Base-by-base conservation (phyloP, 1,140 invertebrate species). In the Helicoverpa zea region DNA sequence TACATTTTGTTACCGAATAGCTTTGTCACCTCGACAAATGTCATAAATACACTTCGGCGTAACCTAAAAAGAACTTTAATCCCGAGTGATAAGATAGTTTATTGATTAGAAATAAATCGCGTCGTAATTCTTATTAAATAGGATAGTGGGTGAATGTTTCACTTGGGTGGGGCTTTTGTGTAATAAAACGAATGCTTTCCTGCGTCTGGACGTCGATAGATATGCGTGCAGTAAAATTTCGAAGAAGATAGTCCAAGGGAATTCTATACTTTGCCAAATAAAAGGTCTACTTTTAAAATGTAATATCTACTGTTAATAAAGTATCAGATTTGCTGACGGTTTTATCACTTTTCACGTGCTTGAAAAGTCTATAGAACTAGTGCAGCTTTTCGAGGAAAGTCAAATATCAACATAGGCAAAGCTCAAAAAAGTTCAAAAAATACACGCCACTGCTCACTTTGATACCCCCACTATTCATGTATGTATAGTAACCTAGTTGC, bases 101-200 rank as follows among this genome's bases (percentile, higher is more conserved):
- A 85, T 86, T 12, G 51, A 58, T 56, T 61, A 66, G 29, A 7
- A 49, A 18, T 61, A 51, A 77, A 79, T 68, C 81, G 81, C 59
- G 79, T 82, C 77, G 52, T 83, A 84, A 79, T 86, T 81, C 83
- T 83, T 76, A 75, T 78, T 84, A 78, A 82, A 74, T 47, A 35
- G 61, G 23, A 58, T 83, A 29, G 63, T 82, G 81, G 83, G 83
- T 85, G 83, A 89, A 84, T 82, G 85, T 88, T 89, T 88, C 86
- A 89, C 79, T 89, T 86, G 88, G 88, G 81, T 82, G 80, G 81
- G 82, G 86, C 82, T 86, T 86, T 87, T 88, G 82, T 88, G 84
- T 87, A 87, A 90, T 89, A 91, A 90, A 91, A 90, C 70, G 89
- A 89, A 90, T 86, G 83, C 73, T 88, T 91, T 89, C 89, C 87